Evolutionary conservation across 1,140 invertebrate genomes (phyloP), one percentile per base, ranked within the genome.

Genomic region (Helicoverpa zea): DNA sequence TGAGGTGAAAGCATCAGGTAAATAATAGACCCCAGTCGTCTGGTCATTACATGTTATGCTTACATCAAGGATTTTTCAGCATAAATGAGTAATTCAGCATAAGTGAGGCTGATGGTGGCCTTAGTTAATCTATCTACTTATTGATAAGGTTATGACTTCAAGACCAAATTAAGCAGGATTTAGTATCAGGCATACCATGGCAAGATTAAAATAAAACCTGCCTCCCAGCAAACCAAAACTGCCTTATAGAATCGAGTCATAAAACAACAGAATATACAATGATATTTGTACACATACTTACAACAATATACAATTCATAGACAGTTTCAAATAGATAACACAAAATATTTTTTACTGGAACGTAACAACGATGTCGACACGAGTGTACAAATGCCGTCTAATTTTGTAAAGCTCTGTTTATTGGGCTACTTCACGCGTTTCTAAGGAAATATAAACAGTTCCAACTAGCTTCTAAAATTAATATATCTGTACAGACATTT

Each of bases 331-430:
- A 66, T 66, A 66, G 47, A 49, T 49, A 66, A 35, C 16, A 66
- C 43, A 66, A 66, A 66, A 66, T 10, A 66, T 66, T 49, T n/a
- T 49, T 49, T 16, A 49, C n/a, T 0, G 43, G 7, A 5, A n/a
- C 63, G 43, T 49, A 49, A 66, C 63, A 66, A 66, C 18, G 43
- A 18, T 18, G 61, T 43, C 14, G 16, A 35, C 18, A 49, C 43
- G 18, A 16, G 43, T 47, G 63, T 49, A 43, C n/a, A n/a, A 66
- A 66, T 66, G 16, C 35, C 43, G 43, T 49, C 35, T 49, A 49
- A 66, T 49, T 49, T 66, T 49, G 35, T 49, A 49, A 49, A 66
- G 63, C 63, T 49, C 35, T 7, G 63, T 43, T 66, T 66, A 66
- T 66, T 49, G 63, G 16, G 61, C 13, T 13, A 35, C 61, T 43